These are phyloP conservation scores for Chironomus striatipennis DNA, from an alignment of 1,140 invertebrate genomes.

Conservation along the genomic window DNA sequence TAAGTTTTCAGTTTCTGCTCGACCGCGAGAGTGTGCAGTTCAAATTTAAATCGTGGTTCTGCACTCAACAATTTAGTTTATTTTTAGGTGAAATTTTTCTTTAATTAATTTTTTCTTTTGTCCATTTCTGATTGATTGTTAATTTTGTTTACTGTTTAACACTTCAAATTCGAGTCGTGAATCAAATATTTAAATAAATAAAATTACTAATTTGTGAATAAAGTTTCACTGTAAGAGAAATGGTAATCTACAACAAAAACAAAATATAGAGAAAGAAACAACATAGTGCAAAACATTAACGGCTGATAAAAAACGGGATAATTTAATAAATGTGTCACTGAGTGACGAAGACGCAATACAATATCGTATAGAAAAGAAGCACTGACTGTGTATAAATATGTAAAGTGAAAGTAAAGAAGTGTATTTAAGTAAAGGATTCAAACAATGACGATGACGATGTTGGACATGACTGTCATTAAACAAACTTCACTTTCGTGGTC, in stretches of 20 bases:
- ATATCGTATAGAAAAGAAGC: not conserved
- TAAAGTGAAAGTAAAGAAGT: slow-evolving; percentile 13
- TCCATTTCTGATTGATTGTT: no score
- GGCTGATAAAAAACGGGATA: slow-evolving; percentile 12
- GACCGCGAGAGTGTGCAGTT: slow-evolving; percentile 13
- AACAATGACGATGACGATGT: not conserved
- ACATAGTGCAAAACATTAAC: slow-evolving; percentile 3
- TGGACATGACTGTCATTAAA: not conserved
- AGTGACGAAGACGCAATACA: not conserved
- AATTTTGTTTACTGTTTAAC: no score
- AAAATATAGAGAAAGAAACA: not conserved
- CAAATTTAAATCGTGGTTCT: not conserved
- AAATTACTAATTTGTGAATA: no score
- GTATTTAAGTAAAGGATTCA: not conserved
- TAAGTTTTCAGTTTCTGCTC: not conserved
- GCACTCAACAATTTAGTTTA: not conserved
- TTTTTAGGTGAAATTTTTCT: slow-evolving; percentile 2
- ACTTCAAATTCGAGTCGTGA: no score
- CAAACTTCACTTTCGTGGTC: not conserved
- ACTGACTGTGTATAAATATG: no score
- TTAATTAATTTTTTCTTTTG: not conserved
- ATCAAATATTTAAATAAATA: no score
- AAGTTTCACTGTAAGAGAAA: no score
- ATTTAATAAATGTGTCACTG: slow-evolving; percentile 5
- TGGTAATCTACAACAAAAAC: no score